These are phyloP conservation scores for Manacus vitellinus DNA, from an alignment of 2,113 vertebrate species.

Conservation along the genomic window DNA sequence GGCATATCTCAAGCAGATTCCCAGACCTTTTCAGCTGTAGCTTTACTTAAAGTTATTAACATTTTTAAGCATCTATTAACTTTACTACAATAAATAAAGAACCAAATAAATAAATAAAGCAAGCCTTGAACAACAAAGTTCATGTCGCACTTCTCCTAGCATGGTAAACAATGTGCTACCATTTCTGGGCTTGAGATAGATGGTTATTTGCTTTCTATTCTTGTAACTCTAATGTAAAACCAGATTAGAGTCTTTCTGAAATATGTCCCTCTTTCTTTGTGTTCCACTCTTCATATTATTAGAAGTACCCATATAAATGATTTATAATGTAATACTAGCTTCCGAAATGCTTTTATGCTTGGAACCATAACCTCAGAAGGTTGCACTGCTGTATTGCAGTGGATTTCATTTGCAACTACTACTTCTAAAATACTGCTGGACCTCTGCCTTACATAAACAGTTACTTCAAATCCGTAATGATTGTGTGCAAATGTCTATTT, in stretches of 20 bases:
- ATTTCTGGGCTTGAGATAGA: background rate
- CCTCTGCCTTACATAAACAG: background rate
- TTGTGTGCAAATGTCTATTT: background rate
- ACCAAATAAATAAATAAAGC: background rate
- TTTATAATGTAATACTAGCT: constrained; percentile 10
- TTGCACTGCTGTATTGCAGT: background rate
- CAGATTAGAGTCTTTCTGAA: constrained; percentile 32
- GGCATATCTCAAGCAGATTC: background rate
- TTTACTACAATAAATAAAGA: background rate
- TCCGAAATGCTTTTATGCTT: background rate
- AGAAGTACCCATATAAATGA: constrained; percentile 24
- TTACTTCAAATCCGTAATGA: background rate
- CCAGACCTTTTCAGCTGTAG: background rate
- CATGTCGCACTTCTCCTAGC: background rate
- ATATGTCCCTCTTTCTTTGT: background rate
- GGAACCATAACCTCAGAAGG: background rate
- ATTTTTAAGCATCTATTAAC: background rate
- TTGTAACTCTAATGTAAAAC: constrained; percentile 1
- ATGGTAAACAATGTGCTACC: background rate
- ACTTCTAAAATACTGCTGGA: background rate
- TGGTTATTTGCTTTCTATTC: background rate
- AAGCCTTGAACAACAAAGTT: background rate
- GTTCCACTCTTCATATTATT: background rate
- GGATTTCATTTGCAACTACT: background rate
- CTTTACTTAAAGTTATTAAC: background rate